Conservation (phyloP, 2,113 vertebrate species). For the Cariama cristata region DNA sequence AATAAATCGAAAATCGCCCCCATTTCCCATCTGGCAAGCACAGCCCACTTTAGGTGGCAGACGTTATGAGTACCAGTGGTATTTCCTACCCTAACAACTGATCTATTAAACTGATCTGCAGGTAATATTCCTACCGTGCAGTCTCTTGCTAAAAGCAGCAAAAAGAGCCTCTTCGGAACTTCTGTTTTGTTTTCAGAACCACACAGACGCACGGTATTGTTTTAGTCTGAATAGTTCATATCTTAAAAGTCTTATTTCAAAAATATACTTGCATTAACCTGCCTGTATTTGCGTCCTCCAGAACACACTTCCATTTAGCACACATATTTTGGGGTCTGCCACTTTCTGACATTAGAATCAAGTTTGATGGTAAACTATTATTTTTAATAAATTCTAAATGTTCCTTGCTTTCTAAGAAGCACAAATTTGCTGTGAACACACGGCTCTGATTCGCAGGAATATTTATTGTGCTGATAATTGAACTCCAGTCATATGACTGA, state of each 20-base stretch:
- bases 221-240: constrained; percentile 29
- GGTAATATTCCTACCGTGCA: constrained; percentile 1
- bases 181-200: constrained; percentile 65
- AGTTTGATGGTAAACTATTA: constrained; percentile 23
- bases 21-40: neutral
- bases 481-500: constrained; percentile 74
- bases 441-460: constrained; percentile 73
- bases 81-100: neutral
- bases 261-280: neutral
- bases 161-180: constrained; percentile 43
- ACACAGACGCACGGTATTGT: neutral
- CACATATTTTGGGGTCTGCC: neutral
- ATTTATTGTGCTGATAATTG: constrained; percentile 81
- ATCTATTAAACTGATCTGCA: constrained; percentile 13
- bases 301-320: neutral
- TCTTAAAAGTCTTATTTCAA: constrained; percentile 4
- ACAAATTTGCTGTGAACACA: constrained; percentile 69
- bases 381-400: constrained; percentile 60
- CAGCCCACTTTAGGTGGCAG: neutral
- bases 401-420: constrained; percentile 69
- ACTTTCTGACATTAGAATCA: constrained; percentile 19
- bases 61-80: accelerated
- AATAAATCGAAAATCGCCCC: neutral
- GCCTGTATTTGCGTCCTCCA: neutral
- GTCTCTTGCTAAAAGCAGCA: constrained; percentile 47